Conservation (phyloP, 2,888 invertebrate species). For the Epinotia nisella region DNA sequence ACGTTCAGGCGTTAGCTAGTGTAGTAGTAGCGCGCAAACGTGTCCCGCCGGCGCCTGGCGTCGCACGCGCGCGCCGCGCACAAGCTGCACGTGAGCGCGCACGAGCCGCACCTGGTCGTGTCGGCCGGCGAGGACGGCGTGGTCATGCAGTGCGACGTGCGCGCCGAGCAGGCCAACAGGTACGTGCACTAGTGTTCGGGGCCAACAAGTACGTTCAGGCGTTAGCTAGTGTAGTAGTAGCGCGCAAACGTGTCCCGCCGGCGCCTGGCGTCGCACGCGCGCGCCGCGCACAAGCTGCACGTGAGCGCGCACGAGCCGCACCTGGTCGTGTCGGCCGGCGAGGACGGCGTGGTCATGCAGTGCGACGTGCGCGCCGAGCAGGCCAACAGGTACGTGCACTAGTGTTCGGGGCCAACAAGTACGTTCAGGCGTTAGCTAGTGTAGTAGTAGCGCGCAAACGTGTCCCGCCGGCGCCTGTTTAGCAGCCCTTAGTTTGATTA, state of each 20-base stretch:
- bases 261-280: too few species aligned
- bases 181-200: slow-evolving; percentile 69
- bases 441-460: too few species aligned
- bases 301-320: slow-evolving; percentile 90
- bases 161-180: slow-evolving; percentile 86
- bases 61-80: slow-evolving; percentile 78
- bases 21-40: too few species aligned
- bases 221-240: too few species aligned
- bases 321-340: slow-evolving; percentile 92
- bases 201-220: neutral
- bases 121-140: slow-evolving; percentile 96
- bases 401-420: neutral
- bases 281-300: slow-evolving; percentile 90
- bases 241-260: too few species aligned
- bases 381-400: slow-evolving; percentile 82
- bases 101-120: slow-evolving; percentile 90
- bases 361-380: slow-evolving; percentile 91
- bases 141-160: slow-evolving; percentile 92
- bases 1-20: neutral
- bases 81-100: slow-evolving; percentile 91
- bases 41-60: too few species aligned
- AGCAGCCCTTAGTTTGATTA: too few species aligned
- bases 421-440: neutral
- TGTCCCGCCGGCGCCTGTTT: too few species aligned
- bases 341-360: slow-evolving; percentile 92